Percentiles rank a stretch among this genome's conserved stretches.
These are phyloP conservation scores for Pungitius pungitius DNA, from an alignment of 2,113 vertebrate species.

Conservation along the genomic window DNA sequence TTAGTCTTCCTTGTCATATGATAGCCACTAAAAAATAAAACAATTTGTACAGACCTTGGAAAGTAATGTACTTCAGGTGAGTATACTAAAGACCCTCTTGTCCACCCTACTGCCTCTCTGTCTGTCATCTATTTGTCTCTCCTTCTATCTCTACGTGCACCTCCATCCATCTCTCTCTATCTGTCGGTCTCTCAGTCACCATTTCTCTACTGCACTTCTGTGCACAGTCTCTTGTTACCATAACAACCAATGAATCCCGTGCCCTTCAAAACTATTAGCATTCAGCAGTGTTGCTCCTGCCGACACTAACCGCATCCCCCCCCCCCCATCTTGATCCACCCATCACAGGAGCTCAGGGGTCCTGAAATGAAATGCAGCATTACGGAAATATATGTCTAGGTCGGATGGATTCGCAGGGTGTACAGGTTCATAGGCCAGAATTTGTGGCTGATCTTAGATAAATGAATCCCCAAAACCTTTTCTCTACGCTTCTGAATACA, in stretches of 20 bases:
- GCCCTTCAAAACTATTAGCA: conserved; percentile 84
- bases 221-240: conserved; percentile 71
- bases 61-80: neutral
- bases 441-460: conserved; percentile 52
- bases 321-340: conserved; percentile 25
- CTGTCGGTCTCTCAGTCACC: conserved; percentile 30
- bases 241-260: conserved; percentile 78
- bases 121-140: neutral
- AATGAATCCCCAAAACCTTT: conserved; percentile 26
- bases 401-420: conserved; percentile 21
- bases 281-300: conserved; percentile 73
- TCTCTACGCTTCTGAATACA: conserved; percentile 32
- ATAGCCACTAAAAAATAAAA: neutral
- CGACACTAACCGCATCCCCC: conserved; percentile 64
- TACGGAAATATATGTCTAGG: conserved; percentile 37
- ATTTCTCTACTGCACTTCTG: conserved; percentile 49
- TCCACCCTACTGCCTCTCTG: neutral
- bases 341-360: conserved; percentile 42
- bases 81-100: neutral
- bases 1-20: neutral
- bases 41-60: neutral
- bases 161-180: neutral
- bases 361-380: conserved; percentile 38
- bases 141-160: neutral
- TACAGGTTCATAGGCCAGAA: conserved; percentile 2